Percentiles rank a stretch among this genome's conserved stretches.
Conservation (phyloP, 2,113 vertebrate species). For the Pandion haliaetus region DNA sequence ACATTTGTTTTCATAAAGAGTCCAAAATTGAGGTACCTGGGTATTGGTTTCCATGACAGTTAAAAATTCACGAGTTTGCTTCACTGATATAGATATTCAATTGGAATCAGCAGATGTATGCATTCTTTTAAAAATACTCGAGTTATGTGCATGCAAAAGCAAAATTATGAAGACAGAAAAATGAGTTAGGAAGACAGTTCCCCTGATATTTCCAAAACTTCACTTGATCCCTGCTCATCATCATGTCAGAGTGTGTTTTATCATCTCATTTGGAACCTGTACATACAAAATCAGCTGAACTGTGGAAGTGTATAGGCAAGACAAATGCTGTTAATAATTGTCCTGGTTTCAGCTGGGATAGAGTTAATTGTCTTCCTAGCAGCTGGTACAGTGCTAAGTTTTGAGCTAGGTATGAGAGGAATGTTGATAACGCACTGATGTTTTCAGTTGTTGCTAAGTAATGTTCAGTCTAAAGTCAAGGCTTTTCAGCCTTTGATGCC, state of each 20-base stretch:
- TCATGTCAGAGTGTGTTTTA: background rate
- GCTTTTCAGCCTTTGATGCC: no score
- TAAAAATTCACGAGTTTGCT: background rate
- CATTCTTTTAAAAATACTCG: background rate
- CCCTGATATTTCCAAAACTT: background rate
- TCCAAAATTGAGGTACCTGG: background rate
- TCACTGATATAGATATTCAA: background rate
- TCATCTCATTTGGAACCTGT: background rate
- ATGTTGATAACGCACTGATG: no score
- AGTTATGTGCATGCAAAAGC: background rate
- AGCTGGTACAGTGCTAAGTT: no score
- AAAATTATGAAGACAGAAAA: background rate
- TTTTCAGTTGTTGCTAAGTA: no score
- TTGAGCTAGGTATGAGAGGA: no score
- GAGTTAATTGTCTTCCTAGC: no score
- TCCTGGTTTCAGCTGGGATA: no score
- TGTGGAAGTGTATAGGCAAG: background rate
- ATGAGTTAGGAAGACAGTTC: background rate
- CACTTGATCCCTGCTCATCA: background rate
- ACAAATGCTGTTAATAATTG: background rate
- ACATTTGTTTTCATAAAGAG: background rate
- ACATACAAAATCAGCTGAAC: background rate
- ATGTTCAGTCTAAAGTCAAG: no score
- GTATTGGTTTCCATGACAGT: background rate
- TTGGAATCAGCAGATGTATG: background rate